Conservation (phyloP, 2,113 vertebrate genomes). For the Caloenas nicobarica region DNA sequence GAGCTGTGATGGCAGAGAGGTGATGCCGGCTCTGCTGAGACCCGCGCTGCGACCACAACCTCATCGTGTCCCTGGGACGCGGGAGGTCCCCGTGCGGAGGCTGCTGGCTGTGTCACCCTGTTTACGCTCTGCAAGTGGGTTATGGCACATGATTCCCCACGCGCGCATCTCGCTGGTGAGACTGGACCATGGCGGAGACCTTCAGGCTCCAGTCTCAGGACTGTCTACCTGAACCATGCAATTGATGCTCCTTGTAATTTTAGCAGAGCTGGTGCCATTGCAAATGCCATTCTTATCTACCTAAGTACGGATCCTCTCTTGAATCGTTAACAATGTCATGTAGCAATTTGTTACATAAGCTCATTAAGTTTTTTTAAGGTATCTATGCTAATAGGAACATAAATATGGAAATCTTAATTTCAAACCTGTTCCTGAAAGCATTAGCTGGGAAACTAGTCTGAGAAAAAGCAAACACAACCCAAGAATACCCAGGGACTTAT, state of each 20-base stretch:
- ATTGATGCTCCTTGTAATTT: slow-evolving; percentile 66
- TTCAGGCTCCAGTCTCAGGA: slow-evolving; percentile 34
- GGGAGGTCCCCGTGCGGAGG: background rate
- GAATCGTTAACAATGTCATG: background rate
- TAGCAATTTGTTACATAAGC: slow-evolving; percentile 61
- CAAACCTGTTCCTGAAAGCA: slow-evolving; percentile 36
- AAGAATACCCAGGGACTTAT: background rate
- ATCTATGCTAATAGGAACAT: slow-evolving; percentile 42
- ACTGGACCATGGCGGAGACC: background rate
- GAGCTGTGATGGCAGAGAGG: background rate
- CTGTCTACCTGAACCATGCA: background rate
- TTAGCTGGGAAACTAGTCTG: slow-evolving; percentile 24
- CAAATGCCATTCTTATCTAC: slow-evolving; percentile 63
- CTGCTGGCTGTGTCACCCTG: background rate
- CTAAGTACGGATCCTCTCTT: slow-evolving; percentile 57
- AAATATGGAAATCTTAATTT: slow-evolving; percentile 58
- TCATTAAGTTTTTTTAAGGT: slow-evolving; percentile 41
- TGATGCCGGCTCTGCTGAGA: background rate
- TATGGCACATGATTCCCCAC: background rate
- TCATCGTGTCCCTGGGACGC: fast-evolving
- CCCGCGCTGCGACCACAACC: fast-evolving
- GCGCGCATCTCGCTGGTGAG: background rate
- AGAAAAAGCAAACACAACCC: slow-evolving; percentile 24
- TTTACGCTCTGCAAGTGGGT: background rate
- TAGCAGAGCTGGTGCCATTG: slow-evolving; percentile 61